Conservation (phyloP, 2,113 vertebrate genomes). For the Centropus bengalensis region DNA sequence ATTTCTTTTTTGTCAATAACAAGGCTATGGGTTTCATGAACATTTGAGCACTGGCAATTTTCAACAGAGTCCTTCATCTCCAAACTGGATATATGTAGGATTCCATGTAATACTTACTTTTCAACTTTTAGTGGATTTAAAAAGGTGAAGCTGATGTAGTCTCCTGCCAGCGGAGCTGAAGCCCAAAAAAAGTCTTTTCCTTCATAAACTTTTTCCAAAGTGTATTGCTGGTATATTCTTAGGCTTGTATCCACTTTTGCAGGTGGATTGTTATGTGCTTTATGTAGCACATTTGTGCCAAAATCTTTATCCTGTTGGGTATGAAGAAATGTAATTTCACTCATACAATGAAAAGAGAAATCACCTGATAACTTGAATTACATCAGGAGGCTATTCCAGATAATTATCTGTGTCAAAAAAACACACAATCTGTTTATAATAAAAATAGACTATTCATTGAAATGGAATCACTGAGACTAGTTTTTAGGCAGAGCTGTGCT, state of each 20-base stretch:
- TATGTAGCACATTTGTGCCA: conserved; percentile 45
- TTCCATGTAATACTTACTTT: conserved; percentile 67
- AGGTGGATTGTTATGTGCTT: conserved; percentile 69
- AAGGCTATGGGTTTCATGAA: neutral
- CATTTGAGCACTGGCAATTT: neutral
- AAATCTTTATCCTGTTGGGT: conserved; percentile 75
- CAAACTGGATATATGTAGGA: neutral
- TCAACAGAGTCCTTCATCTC: neutral
- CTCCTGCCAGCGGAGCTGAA: conserved; percentile 65
- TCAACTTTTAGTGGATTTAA: conserved; percentile 51
- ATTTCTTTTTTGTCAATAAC: neutral
- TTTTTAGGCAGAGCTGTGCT: neutral
- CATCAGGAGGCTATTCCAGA: neutral
- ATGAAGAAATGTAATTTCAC: neutral
- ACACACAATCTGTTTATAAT: neutral
- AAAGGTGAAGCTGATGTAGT: conserved; percentile 66
- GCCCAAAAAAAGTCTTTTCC: conserved; percentile 71
- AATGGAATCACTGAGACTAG: neutral
- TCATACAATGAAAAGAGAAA: neutral
- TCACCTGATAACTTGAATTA: neutral
- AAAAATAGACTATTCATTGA: neutral
- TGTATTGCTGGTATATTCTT: conserved; percentile 59
- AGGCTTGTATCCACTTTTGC: conserved; percentile 64
- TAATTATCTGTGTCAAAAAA: neutral
- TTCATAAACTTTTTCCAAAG: conserved; percentile 64